Evolutionary conservation across 2,797 vertebrate species (phyloP).

Genomic region (Momotus momota): DNA sequence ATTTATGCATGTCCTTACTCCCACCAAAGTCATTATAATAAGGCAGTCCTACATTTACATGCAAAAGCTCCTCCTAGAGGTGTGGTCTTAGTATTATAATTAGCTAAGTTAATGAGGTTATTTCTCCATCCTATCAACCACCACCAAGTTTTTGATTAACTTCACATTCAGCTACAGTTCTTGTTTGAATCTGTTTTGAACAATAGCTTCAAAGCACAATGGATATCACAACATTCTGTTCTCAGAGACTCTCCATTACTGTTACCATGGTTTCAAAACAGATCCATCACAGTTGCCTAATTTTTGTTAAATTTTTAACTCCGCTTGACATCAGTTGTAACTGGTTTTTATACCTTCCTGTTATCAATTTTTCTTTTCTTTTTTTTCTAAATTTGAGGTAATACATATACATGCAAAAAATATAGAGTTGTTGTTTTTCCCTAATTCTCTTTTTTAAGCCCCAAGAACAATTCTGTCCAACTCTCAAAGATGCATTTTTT

Average conservation of each 20-base stretch:
- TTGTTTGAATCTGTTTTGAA: not conserved
- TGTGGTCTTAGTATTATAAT: not conserved
- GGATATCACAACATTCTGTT: not conserved
- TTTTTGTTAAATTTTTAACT: not conserved
- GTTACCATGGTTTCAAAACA: not conserved
- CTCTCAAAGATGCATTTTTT: not conserved
- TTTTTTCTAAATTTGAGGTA: not conserved
- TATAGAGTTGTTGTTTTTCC: fast-evolving
- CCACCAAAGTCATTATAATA: not conserved
- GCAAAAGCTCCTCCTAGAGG: not conserved
- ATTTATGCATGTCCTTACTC: not conserved
- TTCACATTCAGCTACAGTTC: not conserved
- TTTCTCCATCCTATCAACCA: not conserved
- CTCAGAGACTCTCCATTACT: not conserved
- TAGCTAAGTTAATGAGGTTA: not conserved
- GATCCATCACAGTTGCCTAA: not conserved
- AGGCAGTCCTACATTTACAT: not conserved
- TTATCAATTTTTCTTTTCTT: not conserved
- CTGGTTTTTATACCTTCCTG: not conserved
- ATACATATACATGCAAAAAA: not conserved
- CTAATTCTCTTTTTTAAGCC: not conserved
- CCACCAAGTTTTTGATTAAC: not conserved
- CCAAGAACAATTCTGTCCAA: not conserved
- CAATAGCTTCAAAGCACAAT: not conserved
- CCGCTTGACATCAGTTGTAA: not conserved